Conservation (phyloP, 1,140 invertebrate species). For the Globodera rostochiensis region DNA sequence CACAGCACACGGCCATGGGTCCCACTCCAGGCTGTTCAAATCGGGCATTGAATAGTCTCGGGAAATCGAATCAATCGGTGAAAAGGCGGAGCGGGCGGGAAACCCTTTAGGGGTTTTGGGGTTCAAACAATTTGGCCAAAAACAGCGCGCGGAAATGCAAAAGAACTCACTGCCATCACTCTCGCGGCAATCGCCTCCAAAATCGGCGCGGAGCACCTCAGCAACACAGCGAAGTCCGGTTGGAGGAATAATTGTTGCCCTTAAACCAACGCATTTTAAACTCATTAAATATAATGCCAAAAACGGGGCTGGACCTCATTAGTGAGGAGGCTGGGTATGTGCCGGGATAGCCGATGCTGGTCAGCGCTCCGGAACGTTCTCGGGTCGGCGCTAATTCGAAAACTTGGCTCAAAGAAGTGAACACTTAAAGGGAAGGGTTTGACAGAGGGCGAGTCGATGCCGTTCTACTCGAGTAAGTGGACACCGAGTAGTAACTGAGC, state of each 20-base stretch:
- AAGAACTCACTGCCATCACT: constrained; percentile 6
- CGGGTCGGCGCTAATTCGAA: constrained; percentile 52
- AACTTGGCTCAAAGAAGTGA: constrained; percentile 6
- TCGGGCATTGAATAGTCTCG: constrained; percentile 15
- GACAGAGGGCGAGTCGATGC: constrained; percentile 5
- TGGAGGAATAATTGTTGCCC: constrained; percentile 41
- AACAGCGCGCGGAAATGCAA: too few species aligned
- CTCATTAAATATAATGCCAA: too few species aligned
- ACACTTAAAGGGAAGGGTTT: background rate
- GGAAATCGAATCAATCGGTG: constrained; percentile 4
- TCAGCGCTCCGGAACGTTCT: constrained; percentile 44
- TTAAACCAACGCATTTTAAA: background rate
- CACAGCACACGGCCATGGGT: constrained; percentile 36
- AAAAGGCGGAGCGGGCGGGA: constrained; percentile 11
- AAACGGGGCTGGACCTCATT: constrained; percentile 37
- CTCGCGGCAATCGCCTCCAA: constrained; percentile 25
- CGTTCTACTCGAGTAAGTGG: constrained; percentile 9
- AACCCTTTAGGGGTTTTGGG: background rate
- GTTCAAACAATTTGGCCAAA: background rate
- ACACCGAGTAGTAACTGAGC: constrained; percentile 46
- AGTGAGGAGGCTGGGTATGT: constrained; percentile 40
- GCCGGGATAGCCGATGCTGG: constrained; percentile 49
- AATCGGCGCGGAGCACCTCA: constrained; percentile 26
- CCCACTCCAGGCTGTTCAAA: constrained; percentile 33
- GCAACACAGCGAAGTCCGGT: constrained; percentile 43